phyloP scores from a whole-genome alignment of 2,888 invertebrate species.

The Cynaeus angustus region DNA sequence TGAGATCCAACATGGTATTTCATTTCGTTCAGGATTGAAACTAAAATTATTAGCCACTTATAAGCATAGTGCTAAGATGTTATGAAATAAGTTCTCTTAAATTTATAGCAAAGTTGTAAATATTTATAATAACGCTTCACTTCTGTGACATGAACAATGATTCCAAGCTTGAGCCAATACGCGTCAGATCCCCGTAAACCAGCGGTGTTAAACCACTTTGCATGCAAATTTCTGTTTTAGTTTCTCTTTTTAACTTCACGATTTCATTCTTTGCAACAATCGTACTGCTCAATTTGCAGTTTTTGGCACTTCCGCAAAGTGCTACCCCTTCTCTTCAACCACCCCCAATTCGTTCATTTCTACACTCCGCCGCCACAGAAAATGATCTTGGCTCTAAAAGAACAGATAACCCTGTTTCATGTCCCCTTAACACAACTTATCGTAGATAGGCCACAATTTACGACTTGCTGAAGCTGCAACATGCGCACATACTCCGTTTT shows the following conservation, averaged over 20 bases:
- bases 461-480: conserved; percentile 42
- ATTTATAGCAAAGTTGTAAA: too few species aligned
- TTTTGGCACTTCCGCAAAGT: conserved; percentile 1
- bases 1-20: too few species aligned
- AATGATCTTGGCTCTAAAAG: conserved; percentile 33
- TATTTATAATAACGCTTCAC: too few species aligned
- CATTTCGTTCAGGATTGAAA: too few species aligned
- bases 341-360: background rate
- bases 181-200: background rate
- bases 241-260: background rate
- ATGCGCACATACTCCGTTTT: conserved; percentile 32
- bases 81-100: too few species aligned
- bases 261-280: background rate
- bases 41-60: too few species aligned
- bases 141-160: background rate
- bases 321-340: background rate
- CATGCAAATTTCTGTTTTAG: background rate
- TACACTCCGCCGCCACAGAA: conserved; percentile 14
- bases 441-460: conserved; percentile 30
- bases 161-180: background rate
- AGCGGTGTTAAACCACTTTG: background rate
- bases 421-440: conserved; percentile 34
- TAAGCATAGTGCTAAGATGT: too few species aligned
- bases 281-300: background rate
- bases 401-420: conserved; percentile 29